Percentiles rank a stretch among this genome's conserved stretches.
These are phyloP conservation scores for Labia minor DNA, from an alignment of 2,888 invertebrate species.

Conservation along the genomic window DNA sequence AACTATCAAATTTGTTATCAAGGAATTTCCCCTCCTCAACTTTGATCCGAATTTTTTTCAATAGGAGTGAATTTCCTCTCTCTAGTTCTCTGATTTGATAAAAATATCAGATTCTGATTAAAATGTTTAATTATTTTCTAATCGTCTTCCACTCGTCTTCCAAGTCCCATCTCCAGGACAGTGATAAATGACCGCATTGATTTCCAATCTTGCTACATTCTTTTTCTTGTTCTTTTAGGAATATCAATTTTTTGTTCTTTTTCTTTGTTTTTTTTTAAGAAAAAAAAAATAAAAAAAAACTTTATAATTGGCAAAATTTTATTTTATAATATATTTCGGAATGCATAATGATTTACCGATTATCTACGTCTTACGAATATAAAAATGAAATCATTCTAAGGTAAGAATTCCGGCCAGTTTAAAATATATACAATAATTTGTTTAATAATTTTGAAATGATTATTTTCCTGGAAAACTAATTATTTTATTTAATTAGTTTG, in stretches of 20 bases:
- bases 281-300: neutral
- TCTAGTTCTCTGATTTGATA: neutral
- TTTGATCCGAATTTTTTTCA: neutral
- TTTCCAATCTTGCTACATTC: too few species aligned
- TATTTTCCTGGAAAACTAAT: too few species aligned
- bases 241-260: too few species aligned
- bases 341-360: slow-evolving; percentile 7
- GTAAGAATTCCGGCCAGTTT: too few species aligned
- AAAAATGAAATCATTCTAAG: neutral
- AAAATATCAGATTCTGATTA: neutral
- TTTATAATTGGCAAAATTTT: neutral
- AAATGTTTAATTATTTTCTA: neutral
- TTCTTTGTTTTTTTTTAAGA: too few species aligned
- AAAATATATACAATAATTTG: too few species aligned
- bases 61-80: neutral
- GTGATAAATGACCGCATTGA: too few species aligned
- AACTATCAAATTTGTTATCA: too few species aligned
- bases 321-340: neutral
- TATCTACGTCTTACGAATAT: neutral
- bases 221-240: too few species aligned
- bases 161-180: too few species aligned
- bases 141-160: neutral
- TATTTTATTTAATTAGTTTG: too few species aligned
- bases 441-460: too few species aligned
- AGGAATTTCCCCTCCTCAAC: neutral